Percentiles rank a stretch among this genome's conserved stretches.
phyloP scores from a whole-genome alignment of 2,888 invertebrate species.

The Dicyrtoma fusca region DNA sequence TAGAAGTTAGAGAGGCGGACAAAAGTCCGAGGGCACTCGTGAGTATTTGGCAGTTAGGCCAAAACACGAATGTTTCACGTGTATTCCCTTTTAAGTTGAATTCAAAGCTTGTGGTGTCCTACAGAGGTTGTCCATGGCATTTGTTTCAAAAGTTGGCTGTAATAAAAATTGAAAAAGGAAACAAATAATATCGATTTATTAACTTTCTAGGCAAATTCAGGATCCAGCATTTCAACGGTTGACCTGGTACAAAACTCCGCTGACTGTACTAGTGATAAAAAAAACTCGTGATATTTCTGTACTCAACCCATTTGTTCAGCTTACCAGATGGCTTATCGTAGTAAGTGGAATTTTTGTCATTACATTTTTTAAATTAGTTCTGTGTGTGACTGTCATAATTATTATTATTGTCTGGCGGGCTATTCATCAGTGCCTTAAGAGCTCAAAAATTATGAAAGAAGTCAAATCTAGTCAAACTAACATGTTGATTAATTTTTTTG shows the following conservation, averaged over 20 bases:
- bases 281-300: slow-evolving; percentile 92
- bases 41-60: too few relatives aligned
- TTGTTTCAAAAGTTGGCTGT: background rate
- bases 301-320: slow-evolving; percentile 84
- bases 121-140: background rate
- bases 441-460: too few relatives aligned
- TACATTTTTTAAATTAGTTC: too few relatives aligned
- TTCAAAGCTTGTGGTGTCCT: background rate
- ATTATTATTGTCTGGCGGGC: too few relatives aligned
- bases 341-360: slow-evolving; percentile 66
- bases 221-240: slow-evolving; percentile 95
- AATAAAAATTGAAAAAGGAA: background rate
- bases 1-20: too few relatives aligned
- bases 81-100: too few relatives aligned
- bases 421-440: too few relatives aligned
- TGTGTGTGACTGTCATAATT: too few relatives aligned
- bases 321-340: slow-evolving; percentile 90
- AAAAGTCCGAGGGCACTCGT: too few relatives aligned
- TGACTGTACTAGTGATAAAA: slow-evolving; percentile 95
- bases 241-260: slow-evolving; percentile 95
- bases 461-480: too few relatives aligned
- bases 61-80: too few relatives aligned
- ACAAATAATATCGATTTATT: background rate
- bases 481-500: too few relatives aligned
- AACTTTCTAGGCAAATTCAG: slow-evolving; percentile 80